A percentile compares a stretch with the other conserved stretches of the same genome.
phyloP scores from a whole-genome alignment of 2,113 vertebrate species.

The pig (Sus scrofa) region T2T-Sscrofa CM000816.6:92503501-92504000 shows the following conservation, averaged over 20 bases:
- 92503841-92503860: slow-evolving; percentile 35
- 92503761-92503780: slow-evolving; percentile 92
- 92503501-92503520: slow-evolving; percentile 85
- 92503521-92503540: slow-evolving; percentile 87
- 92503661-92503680: slow-evolving; percentile 91
- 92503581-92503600: slow-evolving; percentile 89
- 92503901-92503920: slow-evolving; percentile 53
- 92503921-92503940: slow-evolving; percentile 32
- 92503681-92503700: slow-evolving; percentile 90
- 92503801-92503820: slow-evolving; percentile 88
- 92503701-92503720: slow-evolving; percentile 87
- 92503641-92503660: slow-evolving; percentile 91
- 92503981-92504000: slow-evolving; percentile 47
- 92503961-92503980: slow-evolving; percentile 60
- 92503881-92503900: slow-evolving; percentile 62
- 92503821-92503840: slow-evolving; percentile 63
- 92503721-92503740: slow-evolving; percentile 89
- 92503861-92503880: slow-evolving; percentile 61
- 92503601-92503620: slow-evolving; percentile 89
- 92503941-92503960: slow-evolving; percentile 52
- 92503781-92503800: slow-evolving; percentile 90
- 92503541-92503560: slow-evolving; percentile 78
- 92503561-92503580: slow-evolving; percentile 87
- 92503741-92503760: slow-evolving; percentile 90
- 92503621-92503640: slow-evolving; percentile 89